Base-by-base conservation (phyloP, 1,140 invertebrate species). In the Stegodyphus dumicola region DNA sequence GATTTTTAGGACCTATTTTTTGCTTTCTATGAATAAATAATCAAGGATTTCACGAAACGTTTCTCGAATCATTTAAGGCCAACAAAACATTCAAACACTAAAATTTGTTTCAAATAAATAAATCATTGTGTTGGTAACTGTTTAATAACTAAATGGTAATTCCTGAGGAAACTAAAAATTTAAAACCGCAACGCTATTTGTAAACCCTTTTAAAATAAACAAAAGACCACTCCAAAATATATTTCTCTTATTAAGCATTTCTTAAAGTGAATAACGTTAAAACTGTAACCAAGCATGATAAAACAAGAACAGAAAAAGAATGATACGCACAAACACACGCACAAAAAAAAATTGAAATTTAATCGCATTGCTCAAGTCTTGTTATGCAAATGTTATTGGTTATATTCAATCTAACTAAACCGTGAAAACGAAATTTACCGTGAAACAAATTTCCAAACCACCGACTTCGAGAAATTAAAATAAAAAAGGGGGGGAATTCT, bases 301-400 rank as follows among this genome's bases (percentile, higher is more conserved):
- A 53, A 77, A 60, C 9, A 60, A 60, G 10, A 60, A 4, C 15
- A 60, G 15, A 60, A 60, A 60, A 60, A 60, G 56, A 60, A 60
- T 4, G 33, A 76, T 17, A 64, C 74, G 53, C 18, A 18, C 53
- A 79, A 70, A 33, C 33, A 1, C 33, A 33, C 33, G 3, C 33
- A 33, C 33, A 33, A 33, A 33, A 33, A 33, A 33, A 33, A 33
- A 1, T 33, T 1, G 33, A 33, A 33, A 33, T 52, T 54, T 70
- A 69, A 67, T 67, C 66, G 70, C 33, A 33, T 33, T 33, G 33
- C 33, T 64, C 54, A 69, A 79, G 66, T 51, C 77, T 79, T 79
- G 77, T 79, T 79, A 79, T 79, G 77, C 67, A 79, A 79, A 79
- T 79, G 77, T 56, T 52, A 79, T 67, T 66, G 66, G 65, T 70